Conservation (phyloP, 1,140 invertebrate species). For the Chionoecetes opilio region DNA sequence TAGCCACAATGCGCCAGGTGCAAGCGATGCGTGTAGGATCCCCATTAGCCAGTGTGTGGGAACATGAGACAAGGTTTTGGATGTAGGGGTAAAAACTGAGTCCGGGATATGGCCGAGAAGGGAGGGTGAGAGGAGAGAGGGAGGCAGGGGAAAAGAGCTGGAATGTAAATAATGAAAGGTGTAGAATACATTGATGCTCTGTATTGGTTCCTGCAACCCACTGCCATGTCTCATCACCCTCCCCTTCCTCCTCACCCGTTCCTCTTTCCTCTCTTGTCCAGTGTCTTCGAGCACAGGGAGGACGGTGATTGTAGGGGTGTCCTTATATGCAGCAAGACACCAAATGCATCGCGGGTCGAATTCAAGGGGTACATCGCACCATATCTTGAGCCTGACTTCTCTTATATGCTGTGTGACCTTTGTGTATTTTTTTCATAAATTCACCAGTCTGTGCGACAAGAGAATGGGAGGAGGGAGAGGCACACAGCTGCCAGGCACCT, state of each 20-base stretch:
- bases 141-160: not conserved
- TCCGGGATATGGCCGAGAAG: constrained; percentile 5
- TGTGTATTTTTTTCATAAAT: too few relatives aligned
- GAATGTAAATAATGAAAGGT: not conserved
- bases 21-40: not conserved
- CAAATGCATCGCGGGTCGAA: too few relatives aligned
- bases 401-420: too few relatives aligned
- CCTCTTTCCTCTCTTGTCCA: not conserved
- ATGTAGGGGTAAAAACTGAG: not conserved
- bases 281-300: too few relatives aligned
- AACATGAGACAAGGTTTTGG: not conserved
- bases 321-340: too few relatives aligned
- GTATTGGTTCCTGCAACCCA: not conserved
- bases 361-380: too few relatives aligned
- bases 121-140: not conserved
- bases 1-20: too few relatives aligned
- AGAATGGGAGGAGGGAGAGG: not conserved
- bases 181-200: not conserved
- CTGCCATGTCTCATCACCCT: not conserved
- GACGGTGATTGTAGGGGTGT: too few relatives aligned
- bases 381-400: too few relatives aligned
- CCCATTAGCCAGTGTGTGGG: not conserved
- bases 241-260: not conserved
- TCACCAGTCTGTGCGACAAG: too few relatives aligned
- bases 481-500: not conserved